A percentile compares a stretch with the other conserved stretches of the same genome.
Conservation (phyloP, 2,797 vertebrate genomes). For the Tachyglossus aculeatus region DNA sequence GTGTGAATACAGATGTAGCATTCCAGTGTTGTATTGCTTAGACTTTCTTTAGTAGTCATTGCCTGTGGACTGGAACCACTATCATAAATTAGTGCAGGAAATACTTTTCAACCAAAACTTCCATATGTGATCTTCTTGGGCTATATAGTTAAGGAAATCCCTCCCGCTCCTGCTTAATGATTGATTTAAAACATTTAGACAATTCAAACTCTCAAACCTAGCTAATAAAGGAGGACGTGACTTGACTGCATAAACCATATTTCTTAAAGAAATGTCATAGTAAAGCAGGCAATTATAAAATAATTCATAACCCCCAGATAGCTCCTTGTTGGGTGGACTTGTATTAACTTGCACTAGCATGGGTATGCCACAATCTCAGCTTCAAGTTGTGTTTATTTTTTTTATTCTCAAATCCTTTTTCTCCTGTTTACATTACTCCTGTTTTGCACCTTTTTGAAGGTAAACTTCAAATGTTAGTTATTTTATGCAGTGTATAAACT, state of each 20-base stretch:
- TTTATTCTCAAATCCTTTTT: not conserved
- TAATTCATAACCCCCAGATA: not conserved
- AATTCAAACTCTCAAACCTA: conserved; percentile 9
- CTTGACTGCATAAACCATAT: not conserved
- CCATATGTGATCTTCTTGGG: not conserved
- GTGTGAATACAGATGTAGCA: conserved; percentile 5
- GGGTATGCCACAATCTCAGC: not conserved
- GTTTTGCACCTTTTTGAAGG: not conserved
- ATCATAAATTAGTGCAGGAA: conserved; percentile 56
- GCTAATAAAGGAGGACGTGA: not conserved
- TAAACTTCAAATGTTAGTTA: conserved; percentile 9
- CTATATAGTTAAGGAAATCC: not conserved
- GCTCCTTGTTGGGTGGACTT: not conserved
- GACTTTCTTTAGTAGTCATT: conserved; percentile 30
- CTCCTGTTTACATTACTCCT: not conserved
- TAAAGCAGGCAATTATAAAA: not conserved
- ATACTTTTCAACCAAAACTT: conserved; percentile 41
- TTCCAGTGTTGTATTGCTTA: conserved; percentile 28
- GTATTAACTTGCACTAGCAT: not conserved
- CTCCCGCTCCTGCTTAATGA: not conserved
- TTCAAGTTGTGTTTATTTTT: not conserved
- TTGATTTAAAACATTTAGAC: conserved; percentile 35
- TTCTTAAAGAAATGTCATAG: not conserved
- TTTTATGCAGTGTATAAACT: not conserved
- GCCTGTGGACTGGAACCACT: not conserved